A percentile compares a stretch with the other conserved stretches of the same genome.
Conservation (phyloP, 2,113 vertebrate species). For the Arvicanthis niloticus region DNA sequence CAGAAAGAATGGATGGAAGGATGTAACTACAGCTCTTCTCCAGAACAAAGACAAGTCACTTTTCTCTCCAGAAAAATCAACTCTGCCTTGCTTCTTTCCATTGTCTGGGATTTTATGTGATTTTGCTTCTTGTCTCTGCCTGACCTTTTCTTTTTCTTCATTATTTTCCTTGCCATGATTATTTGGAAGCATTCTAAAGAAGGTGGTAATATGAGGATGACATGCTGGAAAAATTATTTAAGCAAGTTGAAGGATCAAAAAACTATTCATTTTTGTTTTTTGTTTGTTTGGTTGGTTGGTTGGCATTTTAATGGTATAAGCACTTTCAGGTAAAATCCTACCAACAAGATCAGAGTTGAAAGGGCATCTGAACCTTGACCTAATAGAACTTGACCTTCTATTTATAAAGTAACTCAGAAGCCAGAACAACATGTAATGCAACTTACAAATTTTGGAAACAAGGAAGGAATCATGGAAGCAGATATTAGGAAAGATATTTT, state of each 20-base stretch:
- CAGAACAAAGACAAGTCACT: not conserved
- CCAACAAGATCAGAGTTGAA: not conserved
- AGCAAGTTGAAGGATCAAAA: not conserved
- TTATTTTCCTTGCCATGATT: not conserved
- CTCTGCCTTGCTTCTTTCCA: conserved; percentile 20
- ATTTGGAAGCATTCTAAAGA: conserved; percentile 35
- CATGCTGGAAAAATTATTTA: not conserved
- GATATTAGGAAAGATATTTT: not conserved
- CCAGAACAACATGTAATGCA: not conserved
- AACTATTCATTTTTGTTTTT: not conserved
- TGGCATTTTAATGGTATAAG: not conserved
- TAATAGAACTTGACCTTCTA: not conserved
- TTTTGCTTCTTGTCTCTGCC: not conserved
- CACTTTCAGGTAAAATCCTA: not conserved
- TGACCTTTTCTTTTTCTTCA: not conserved
- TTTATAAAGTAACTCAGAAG: not conserved
- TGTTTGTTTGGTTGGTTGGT: not conserved
- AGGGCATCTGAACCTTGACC: too few relatives aligned
- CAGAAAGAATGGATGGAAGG: not conserved
- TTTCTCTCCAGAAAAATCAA: conserved; percentile 48
- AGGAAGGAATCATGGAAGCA: not conserved
- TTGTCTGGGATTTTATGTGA: not conserved
- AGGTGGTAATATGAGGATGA: not conserved
- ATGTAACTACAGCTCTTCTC: not conserved
- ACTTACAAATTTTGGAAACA: not conserved